Percentiles rank a stretch among this genome's conserved stretches.
Conservation (phyloP, 1,140 invertebrate species). For the Cotesia vestalis region DNA sequence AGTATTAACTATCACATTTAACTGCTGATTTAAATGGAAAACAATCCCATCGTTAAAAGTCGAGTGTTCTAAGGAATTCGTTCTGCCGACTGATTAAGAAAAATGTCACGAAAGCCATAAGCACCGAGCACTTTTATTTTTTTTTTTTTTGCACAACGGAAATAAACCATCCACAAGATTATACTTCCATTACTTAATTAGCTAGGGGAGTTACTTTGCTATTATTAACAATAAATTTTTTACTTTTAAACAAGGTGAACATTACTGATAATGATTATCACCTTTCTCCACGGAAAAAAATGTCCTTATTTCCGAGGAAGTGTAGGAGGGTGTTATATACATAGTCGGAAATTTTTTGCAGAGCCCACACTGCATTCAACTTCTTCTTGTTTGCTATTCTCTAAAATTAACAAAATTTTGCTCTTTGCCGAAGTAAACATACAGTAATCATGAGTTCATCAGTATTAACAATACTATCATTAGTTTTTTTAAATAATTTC, state of each 20-base stretch:
- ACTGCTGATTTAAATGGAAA: neutral
- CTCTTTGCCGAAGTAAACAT: neutral
- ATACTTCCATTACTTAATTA: neutral
- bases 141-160: conserved; percentile 1
- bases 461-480: neutral
- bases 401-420: neutral
- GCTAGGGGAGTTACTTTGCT: neutral
- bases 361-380: conserved; percentile 22
- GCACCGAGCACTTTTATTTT: conserved; percentile 15
- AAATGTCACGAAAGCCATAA: conserved; percentile 49
- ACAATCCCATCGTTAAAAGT: neutral
- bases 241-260: conserved; percentile 3
- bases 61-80: conserved; percentile 36
- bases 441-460: conserved; percentile 12
- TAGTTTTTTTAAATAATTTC: neutral
- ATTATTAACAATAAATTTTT: conserved; percentile 18
- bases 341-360: conserved; percentile 13
- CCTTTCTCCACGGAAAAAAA: conserved; percentile 37
- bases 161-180: neutral
- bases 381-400: conserved; percentile 6
- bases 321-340: conserved; percentile 37
- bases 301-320: conserved; percentile 26
- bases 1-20: neutral
- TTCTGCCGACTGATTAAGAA: conserved; percentile 47
- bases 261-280: conserved; percentile 3